Evolutionary conservation across 1,140 invertebrate genomes (phyloP).

Genomic region (Camponotus floridanus): DNA sequence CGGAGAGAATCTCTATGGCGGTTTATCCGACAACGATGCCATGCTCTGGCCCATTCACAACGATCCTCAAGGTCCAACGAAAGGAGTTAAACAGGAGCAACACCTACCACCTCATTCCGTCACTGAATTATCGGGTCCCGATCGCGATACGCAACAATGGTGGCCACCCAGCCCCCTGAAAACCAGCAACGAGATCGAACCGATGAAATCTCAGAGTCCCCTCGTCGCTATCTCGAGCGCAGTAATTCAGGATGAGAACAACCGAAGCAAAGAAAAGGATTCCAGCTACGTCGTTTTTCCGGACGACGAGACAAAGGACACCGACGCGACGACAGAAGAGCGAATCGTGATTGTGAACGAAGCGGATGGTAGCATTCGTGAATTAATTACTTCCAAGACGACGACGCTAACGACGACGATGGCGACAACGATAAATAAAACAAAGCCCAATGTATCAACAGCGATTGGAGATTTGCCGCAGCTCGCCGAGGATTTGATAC

Average conservation of each 20-base stretch:
- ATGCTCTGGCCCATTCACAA: constrained; percentile 79
- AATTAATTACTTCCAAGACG: constrained; percentile 65
- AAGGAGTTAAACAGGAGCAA: constrained; percentile 11
- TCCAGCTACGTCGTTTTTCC: constrained; percentile 70
- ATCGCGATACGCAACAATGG: constrained; percentile 74
- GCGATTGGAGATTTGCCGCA: constrained; percentile 74
- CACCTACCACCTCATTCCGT: constrained; percentile 73
- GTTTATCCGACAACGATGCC: constrained; percentile 65
- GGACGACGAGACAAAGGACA: constrained; percentile 57
- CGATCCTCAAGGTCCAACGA: background rate
- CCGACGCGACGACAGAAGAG: constrained; percentile 76
- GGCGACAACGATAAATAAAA: constrained; percentile 28
- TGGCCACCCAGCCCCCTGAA: constrained; percentile 59
- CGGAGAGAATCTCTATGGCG: constrained; percentile 84
- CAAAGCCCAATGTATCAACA: constrained; percentile 52
- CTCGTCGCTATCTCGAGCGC: constrained; percentile 19
- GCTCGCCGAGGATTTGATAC: constrained; percentile 81
- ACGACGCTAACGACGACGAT: constrained; percentile 12
- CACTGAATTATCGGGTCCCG: constrained; percentile 62
- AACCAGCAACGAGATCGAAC: constrained; percentile 52
- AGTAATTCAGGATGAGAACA: constrained; percentile 4
- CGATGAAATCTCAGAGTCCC: constrained; percentile 21
- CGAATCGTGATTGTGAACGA: constrained; percentile 82
- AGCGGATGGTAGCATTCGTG: constrained; percentile 78
- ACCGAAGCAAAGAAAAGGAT: constrained; percentile 62